Conservation (phyloP, 1,140 invertebrate species). For the Ooceraea biroi region DNA sequence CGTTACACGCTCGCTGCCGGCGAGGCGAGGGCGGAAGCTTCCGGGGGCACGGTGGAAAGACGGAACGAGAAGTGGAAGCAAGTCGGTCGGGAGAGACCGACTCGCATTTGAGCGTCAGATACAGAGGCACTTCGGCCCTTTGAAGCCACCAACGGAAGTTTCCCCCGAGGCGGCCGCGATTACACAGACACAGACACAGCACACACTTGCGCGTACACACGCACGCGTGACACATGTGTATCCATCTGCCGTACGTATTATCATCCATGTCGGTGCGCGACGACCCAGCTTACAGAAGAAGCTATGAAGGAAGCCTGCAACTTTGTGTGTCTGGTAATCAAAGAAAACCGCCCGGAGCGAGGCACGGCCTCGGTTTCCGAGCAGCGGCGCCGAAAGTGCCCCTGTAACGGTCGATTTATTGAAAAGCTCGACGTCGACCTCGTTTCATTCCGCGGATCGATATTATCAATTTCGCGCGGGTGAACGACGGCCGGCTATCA, state of each 20-base stretch:
- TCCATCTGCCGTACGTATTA: slow-evolving; percentile 44
- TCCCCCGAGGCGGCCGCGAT: slow-evolving; percentile 35
- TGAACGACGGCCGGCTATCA: slow-evolving; percentile 7
- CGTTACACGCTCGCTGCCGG: slow-evolving; percentile 10
- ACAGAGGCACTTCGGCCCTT: slow-evolving; percentile 54
- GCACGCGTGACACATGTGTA: background rate
- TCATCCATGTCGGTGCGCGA: background rate
- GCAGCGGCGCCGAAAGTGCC: slow-evolving; percentile 20
- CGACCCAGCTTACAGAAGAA: slow-evolving; percentile 29
- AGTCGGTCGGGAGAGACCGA: slow-evolving; percentile 31
- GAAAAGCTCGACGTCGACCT: slow-evolving; percentile 49
- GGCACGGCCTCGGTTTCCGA: slow-evolving; percentile 9
- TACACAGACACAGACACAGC: slow-evolving; percentile 9
- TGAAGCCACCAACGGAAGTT: slow-evolving; percentile 46
- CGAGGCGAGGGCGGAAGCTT: slow-evolving; percentile 40
- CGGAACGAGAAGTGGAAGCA: slow-evolving; percentile 9
- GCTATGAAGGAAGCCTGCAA: slow-evolving; percentile 43
- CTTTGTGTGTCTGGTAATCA: slow-evolving; percentile 59
- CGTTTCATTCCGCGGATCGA: slow-evolving; percentile 42
- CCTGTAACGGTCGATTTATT: slow-evolving; percentile 54
- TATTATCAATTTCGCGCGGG: slow-evolving; percentile 50
- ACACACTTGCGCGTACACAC: too few species aligned
- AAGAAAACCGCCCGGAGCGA: slow-evolving; percentile 38
- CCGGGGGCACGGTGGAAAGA: slow-evolving; percentile 37
- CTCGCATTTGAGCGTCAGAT: slow-evolving; percentile 55